phyloP scores from a whole-genome alignment of 2,797 vertebrate species.

The Threskiornis aethiopicus region DNA sequence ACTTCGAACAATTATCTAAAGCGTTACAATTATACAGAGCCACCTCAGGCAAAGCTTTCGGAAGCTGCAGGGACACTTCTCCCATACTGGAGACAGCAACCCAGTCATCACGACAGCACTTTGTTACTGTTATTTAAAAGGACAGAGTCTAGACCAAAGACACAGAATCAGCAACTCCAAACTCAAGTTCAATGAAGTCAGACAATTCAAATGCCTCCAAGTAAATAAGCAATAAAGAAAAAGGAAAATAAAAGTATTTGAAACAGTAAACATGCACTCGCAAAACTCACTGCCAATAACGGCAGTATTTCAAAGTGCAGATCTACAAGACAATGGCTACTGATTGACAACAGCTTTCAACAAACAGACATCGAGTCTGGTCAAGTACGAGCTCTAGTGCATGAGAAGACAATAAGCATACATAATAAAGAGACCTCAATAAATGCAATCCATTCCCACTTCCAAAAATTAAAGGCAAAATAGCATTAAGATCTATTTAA shows the following conservation, averaged over 20 bases:
- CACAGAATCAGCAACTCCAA: conserved; percentile 40
- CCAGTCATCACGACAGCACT: neutral
- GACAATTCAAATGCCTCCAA: conserved; percentile 31
- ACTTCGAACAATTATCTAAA: conserved; percentile 13
- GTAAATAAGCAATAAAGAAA: neutral
- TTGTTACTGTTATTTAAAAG: conserved; percentile 13
- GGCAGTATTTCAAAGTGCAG: neutral
- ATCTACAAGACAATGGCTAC: neutral
- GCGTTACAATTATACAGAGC: neutral
- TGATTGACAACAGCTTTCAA: conserved; percentile 8
- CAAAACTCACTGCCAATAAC: neutral
- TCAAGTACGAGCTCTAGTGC: neutral
- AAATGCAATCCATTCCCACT: neutral
- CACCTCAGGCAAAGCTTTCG: neutral
- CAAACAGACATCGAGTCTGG: neutral
- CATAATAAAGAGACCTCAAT: neutral
- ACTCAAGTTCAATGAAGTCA: conserved; percentile 20
- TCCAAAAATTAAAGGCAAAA: neutral
- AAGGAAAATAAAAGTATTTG: neutral
- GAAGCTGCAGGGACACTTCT: neutral
- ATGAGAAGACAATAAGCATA: neutral
- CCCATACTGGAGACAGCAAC: neutral
- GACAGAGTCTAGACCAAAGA: conserved; percentile 34
- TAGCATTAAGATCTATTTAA: neutral
- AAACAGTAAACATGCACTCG: neutral